Conservation (phyloP, 2,888 invertebrate genomes). For the Leptinotarsa juncta region DNA sequence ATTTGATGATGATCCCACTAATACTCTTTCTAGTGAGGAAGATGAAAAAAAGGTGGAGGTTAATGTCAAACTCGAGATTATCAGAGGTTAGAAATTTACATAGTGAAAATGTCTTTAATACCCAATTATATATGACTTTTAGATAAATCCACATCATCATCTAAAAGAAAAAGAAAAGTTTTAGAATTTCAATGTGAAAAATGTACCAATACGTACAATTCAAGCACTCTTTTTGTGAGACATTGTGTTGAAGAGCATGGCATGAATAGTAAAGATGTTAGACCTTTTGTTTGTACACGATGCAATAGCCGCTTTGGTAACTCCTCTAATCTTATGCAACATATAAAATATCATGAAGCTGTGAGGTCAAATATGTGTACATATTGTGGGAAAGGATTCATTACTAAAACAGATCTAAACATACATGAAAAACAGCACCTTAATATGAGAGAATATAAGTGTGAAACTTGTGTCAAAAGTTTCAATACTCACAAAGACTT, state of each 20-base stretch:
- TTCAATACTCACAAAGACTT: constrained; percentile 58
- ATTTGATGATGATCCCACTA: constrained; percentile 32
- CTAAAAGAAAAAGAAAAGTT: constrained; percentile 37
- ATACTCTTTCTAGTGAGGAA: constrained; percentile 26
- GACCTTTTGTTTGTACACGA: constrained; percentile 54
- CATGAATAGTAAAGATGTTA: constrained; percentile 50
- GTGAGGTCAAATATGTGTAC: constrained; percentile 55
- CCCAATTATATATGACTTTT: constrained; percentile 7
- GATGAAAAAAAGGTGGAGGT: constrained; percentile 32
- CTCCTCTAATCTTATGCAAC: constrained; percentile 54
- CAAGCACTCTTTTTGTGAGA: constrained; percentile 48
- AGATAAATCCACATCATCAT: constrained; percentile 25
- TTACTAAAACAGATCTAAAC: constrained; percentile 55
- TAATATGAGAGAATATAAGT: constrained; percentile 54
- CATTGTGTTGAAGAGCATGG: constrained; percentile 52
- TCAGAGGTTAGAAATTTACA: constrained; percentile 27
- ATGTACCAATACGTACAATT: constrained; percentile 44
- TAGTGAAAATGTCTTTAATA: neutral
- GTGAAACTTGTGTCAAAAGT: constrained; percentile 54
- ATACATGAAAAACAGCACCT: constrained; percentile 57
- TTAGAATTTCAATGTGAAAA: constrained; percentile 48
- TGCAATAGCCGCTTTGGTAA: constrained; percentile 55
- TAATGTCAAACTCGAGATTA: constrained; percentile 24
- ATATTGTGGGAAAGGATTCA: constrained; percentile 63
- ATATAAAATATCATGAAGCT: constrained; percentile 56